Percentiles rank a stretch among this genome's conserved stretches.
phyloP scores from a whole-genome alignment of 2,888 invertebrate genomes.

The Halocaridina rubra region DNA sequence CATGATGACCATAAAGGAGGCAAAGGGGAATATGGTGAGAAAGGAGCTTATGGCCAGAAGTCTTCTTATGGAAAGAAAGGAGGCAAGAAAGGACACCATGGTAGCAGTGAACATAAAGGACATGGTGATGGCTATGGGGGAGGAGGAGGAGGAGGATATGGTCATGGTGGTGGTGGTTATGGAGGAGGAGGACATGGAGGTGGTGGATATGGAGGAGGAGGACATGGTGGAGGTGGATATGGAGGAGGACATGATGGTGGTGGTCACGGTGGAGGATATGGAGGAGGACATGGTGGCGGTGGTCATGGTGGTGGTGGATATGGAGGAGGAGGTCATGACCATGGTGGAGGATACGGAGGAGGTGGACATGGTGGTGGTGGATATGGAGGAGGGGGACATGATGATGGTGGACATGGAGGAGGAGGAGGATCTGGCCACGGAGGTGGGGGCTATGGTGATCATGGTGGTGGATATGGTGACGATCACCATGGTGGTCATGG shows the following conservation, averaged over 20 bases:
- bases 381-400: neutral
- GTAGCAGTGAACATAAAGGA: neutral
- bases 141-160: neutral
- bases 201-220: neutral
- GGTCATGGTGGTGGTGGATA: neutral
- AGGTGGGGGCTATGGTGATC: too few species aligned
- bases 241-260: neutral
- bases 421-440: neutral
- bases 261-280: neutral
- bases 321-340: neutral
- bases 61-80: slow-evolving; percentile 34
- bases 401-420: neutral
- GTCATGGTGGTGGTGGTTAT: neutral
- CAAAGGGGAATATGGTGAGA: slow-evolving; percentile 33
- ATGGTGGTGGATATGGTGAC: neutral
- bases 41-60: slow-evolving; percentile 38
- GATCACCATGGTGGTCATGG: neutral
- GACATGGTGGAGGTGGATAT: neutral
- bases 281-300: neutral
- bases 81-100: slow-evolving; percentile 16
- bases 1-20: slow-evolving; percentile 40
- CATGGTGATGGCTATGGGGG: neutral
- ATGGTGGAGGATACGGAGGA: neutral
- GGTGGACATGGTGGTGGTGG: neutral
- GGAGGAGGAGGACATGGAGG: neutral